These are phyloP conservation scores for Oligia strigilis DNA, from an alignment of 2,888 invertebrate species.

Conservation along the genomic window DNA sequence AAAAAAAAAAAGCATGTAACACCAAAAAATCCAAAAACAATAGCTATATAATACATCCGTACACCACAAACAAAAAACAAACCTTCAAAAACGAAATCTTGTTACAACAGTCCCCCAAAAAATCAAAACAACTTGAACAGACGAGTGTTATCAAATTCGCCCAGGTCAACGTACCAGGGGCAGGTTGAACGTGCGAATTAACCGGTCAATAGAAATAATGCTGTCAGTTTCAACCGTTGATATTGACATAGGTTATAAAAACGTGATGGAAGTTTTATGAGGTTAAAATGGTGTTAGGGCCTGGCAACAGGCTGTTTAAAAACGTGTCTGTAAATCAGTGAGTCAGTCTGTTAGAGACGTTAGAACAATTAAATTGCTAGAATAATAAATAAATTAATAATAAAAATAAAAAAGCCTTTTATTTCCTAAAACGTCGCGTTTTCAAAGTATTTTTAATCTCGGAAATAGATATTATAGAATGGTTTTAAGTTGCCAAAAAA, in stretches of 20 bases:
- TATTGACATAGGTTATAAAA: conserved; percentile 46
- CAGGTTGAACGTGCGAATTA: conserved; percentile 40
- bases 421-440: too few species aligned
- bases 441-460: too few species aligned
- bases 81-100: background rate
- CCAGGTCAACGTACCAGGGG: conserved; percentile 34
- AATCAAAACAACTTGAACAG: background rate
- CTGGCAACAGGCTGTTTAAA: conserved; percentile 1
- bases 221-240: conserved; percentile 11
- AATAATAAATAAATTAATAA: background rate
- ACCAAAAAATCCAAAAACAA: background rate
- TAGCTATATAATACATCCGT: background rate
- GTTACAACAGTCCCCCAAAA: conserved; percentile 4
- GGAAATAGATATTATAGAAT: background rate
- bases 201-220: conserved; percentile 16
- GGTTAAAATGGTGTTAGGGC: background rate
- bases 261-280: conserved; percentile 7
- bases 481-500: background rate
- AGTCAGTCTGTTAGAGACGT: conserved; percentile 11
- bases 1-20: background rate
- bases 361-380: background rate
- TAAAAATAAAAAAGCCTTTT: too few species aligned
- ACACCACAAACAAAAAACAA: background rate
- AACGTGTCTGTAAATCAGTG: conserved; percentile 23
- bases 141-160: conserved; percentile 33